Evolutionary conservation across 2,113 vertebrate genomes (phyloP).

Genomic region (Harpagus bidentatus): DNA sequence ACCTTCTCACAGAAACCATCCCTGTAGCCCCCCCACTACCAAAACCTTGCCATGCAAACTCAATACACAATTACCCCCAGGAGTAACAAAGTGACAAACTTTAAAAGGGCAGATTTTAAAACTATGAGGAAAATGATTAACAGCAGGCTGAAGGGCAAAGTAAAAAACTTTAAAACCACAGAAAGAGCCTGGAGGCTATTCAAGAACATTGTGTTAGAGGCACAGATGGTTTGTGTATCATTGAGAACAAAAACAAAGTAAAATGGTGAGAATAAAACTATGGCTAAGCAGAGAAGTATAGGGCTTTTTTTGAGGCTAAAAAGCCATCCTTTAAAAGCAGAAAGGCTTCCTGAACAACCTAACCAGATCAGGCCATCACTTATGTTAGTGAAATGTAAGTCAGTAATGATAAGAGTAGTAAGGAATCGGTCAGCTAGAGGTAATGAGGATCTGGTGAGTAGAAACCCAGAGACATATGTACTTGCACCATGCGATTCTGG

Average conservation of each 20-base stretch:
- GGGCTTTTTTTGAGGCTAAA: constrained; percentile 22
- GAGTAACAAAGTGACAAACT: constrained; percentile 28
- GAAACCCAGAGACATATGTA: background rate
- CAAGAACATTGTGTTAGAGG: constrained; percentile 70
- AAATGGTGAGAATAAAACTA: constrained; percentile 57
- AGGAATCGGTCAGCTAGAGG: background rate
- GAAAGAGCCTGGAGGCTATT: constrained; percentile 68
- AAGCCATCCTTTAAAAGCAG: constrained; percentile 9
- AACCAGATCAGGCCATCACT: background rate
- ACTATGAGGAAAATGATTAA: constrained; percentile 61
- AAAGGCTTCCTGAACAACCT: background rate
- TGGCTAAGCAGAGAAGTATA: constrained; percentile 24
- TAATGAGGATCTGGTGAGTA: background rate
- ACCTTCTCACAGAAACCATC: too few relatives aligned
- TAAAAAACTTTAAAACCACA: constrained; percentile 70
- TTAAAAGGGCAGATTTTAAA: constrained; percentile 67
- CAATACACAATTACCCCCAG: background rate
- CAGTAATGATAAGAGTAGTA: background rate
- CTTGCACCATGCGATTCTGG: background rate
- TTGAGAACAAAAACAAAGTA: constrained; percentile 56
- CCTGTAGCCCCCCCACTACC: background rate
- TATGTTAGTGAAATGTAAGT: background rate
- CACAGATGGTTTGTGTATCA: constrained; percentile 70
- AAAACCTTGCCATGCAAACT: background rate
- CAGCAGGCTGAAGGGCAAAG: constrained; percentile 70